These are phyloP conservation scores for Fistularia commersonii DNA, from an alignment of 2,797 vertebrate genomes.

Conservation along the genomic window DNA sequence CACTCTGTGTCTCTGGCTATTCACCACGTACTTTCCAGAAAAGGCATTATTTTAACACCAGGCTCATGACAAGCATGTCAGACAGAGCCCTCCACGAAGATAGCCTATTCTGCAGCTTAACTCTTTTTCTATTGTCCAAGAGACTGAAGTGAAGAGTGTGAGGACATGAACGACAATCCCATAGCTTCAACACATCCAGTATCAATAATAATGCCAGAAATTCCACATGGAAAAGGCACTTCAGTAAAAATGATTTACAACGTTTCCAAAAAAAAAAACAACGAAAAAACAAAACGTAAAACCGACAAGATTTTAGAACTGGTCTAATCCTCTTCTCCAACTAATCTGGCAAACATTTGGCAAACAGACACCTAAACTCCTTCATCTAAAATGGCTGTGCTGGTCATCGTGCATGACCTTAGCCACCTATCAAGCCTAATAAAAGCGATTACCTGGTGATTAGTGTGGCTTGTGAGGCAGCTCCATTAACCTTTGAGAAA, in stretches of 20 bases:
- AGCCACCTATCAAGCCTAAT: constrained; percentile 51
- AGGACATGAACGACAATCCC: constrained; percentile 5
- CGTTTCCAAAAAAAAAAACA: no score
- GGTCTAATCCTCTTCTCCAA: no score
- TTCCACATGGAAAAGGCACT: constrained; percentile 1
- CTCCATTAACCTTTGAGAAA: constrained; percentile 74
- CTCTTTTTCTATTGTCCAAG: constrained; percentile 10
- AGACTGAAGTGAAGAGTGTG: constrained; percentile 17
- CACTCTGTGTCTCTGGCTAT: constrained; percentile 30
- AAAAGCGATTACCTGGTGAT: constrained; percentile 70
- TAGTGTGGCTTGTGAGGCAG: constrained; percentile 62
- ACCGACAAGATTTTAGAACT: no score
- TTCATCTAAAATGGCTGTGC: constrained; percentile 43
- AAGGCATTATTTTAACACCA: constrained; percentile 27
- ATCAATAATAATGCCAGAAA: neutral
- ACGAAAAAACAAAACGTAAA: no score
- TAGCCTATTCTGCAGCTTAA: constrained; percentile 8
- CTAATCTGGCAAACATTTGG: no score
- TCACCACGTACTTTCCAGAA: constrained; percentile 32
- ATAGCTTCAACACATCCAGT: constrained; percentile 4
- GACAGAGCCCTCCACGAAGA: constrained; percentile 9
- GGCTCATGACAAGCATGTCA: constrained; percentile 16
- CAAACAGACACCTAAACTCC: constrained; percentile 20
- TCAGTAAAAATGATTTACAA: no score
- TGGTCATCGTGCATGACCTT: constrained; percentile 50